Base-by-base conservation (phyloP, 2,113 vertebrate species). In the Dicerorhinus sumatrensis region DNA sequence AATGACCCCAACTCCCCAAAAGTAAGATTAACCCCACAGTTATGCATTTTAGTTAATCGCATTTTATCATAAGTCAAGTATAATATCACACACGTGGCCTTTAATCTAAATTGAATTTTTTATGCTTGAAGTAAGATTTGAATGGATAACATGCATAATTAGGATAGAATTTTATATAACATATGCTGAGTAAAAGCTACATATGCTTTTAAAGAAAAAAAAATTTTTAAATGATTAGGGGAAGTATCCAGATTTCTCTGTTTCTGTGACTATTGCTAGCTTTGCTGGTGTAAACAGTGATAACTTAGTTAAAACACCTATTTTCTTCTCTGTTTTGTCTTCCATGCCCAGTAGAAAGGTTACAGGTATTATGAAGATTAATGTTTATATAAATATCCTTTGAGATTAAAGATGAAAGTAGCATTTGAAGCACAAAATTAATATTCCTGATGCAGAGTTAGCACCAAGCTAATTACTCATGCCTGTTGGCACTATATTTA, bases 101-200 rank as follows among this genome's bases (percentile, higher is more conserved):
- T 75, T 91, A 69, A 91, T 67, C n/a, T 69, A 54, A 85, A 65
- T 63, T 80, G 48, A 60, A 9, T 69, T 54, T 62, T 84, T 85
- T 92, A 83, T 25, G 25, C 75, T 89, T 89, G 17, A 89, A 77
- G 31, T 85, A 95, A 89, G 18, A 85, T 77, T 94, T 81, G 63
- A 86, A 27, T 73, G 56, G 79, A 77, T 65, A 56, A 54, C 33
- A 39, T 92, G 21, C 33, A 13, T 72, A 89, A 63, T 73, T 93
- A 70, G 82, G 20, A 51, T 21, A 91, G 29, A 93, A 75, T 70
- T 48, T 83, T 80, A 12, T 88, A 23, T 94, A 76, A 72, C 42
- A 17, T 31, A 58, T 42, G 20, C 18, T 89, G 42, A 93, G 25
- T 86, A 91, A 80, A 81, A 85, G 33, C n/a, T 79, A 14, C 36